Conservation (phyloP, 2,888 invertebrate genomes). For the Operophtera brumata region DNA sequence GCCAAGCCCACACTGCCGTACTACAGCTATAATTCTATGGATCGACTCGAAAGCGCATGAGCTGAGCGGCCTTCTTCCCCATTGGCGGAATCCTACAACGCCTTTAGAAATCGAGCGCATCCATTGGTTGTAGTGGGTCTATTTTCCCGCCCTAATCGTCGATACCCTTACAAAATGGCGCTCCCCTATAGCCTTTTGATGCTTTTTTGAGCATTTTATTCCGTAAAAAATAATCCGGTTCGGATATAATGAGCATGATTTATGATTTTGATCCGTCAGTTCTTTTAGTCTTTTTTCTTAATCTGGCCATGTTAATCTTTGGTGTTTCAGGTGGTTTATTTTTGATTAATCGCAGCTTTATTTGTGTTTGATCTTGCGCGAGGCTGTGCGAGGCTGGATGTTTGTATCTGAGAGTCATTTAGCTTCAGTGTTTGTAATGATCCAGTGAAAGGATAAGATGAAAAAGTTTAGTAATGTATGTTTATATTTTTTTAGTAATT, state of each 20-base stretch:
- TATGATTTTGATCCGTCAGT: constrained; percentile 75
- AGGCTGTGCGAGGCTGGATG: constrained; percentile 19
- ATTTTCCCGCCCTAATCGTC: constrained; percentile 71
- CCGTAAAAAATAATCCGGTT: constrained; percentile 80
- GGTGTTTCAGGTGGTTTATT: constrained; percentile 65
- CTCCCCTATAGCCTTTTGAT: constrained; percentile 77
- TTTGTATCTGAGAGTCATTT: constrained; percentile 23
- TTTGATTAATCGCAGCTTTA: constrained; percentile 64
- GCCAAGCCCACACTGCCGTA: constrained; percentile 77
- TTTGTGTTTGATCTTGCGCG: constrained; percentile 51
- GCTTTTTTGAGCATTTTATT: constrained; percentile 78
- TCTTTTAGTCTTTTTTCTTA: constrained; percentile 63
- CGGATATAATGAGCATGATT: constrained; percentile 80
- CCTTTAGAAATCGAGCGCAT: constrained; percentile 53
- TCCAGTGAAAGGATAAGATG: constrained; percentile 17
- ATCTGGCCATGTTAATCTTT: constrained; percentile 75
- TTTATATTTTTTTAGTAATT: constrained; percentile 7
- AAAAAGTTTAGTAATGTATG: constrained; percentile 10
- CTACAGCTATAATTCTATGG: constrained; percentile 75
- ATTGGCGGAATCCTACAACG: constrained; percentile 67
- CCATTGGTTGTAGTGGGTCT: constrained; percentile 58
- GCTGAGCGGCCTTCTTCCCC: constrained; percentile 47
- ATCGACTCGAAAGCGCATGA: constrained; percentile 76
- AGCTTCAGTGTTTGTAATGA: constrained; percentile 27
- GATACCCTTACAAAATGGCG: constrained; percentile 77